Conservation (phyloP, 2,888 invertebrate species). For the Colostygia pectinataria region DNA sequence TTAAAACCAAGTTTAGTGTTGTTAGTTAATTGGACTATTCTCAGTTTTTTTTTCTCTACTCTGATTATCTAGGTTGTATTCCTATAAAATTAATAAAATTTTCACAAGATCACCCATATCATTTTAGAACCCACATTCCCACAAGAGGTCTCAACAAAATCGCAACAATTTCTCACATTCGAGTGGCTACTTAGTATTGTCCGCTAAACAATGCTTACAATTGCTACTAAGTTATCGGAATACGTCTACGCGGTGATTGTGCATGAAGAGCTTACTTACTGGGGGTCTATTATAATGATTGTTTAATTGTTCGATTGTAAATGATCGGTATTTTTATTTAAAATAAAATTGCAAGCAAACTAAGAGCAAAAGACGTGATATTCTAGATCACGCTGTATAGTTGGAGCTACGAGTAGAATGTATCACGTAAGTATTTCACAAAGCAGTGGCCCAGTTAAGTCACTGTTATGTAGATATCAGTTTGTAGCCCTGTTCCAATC, state of each 20-base stretch:
- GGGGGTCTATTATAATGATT: constrained; percentile 42
- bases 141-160: constrained; percentile 53
- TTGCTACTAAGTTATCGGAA: constrained; percentile 56
- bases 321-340: constrained; percentile 50
- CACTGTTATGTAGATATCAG: too few relatives aligned
- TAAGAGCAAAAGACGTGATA: too few relatives aligned
- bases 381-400: too few relatives aligned
- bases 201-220: constrained; percentile 64
- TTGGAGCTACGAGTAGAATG: too few relatives aligned
- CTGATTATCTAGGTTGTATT: too few relatives aligned
- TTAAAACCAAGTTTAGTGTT: too few relatives aligned
- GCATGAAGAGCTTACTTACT: constrained; percentile 39
- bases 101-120: constrained; percentile 25
- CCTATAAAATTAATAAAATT: background rate
- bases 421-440: too few relatives aligned
- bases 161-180: constrained; percentile 73
- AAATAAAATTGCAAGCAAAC: background rate
- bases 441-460: too few relatives aligned
- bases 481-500: background rate
- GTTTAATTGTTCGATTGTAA: constrained; percentile 61
- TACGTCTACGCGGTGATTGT: constrained; percentile 53
- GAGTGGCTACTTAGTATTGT: constrained; percentile 66
- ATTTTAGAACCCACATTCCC: constrained; percentile 64
- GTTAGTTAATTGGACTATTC: too few relatives aligned
- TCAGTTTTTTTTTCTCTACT: too few relatives aligned